These are phyloP conservation scores for Ischnura elegans DNA, from an alignment of 2,888 invertebrate genomes.

Conservation along the genomic window DNA sequence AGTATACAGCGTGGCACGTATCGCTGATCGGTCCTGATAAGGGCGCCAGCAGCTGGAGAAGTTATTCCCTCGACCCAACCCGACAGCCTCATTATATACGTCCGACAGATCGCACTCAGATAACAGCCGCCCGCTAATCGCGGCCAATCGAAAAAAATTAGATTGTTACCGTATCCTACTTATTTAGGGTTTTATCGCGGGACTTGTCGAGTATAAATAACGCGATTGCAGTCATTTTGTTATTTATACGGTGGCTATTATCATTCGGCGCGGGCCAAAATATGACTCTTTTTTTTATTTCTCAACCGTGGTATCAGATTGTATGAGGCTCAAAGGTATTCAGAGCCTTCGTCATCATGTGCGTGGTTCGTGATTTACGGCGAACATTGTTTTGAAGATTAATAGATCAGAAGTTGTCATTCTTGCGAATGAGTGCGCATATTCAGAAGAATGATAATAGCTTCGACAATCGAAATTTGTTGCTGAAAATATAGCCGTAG, in stretches of 20 bases:
- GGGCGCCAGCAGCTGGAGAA: neutral
- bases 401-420: neutral
- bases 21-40: neutral
- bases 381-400: neutral
- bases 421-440: neutral
- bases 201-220: conserved; percentile 3
- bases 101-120: neutral
- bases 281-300: neutral
- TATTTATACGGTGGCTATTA: neutral
- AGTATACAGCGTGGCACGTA: neutral
- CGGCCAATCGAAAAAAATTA: conserved; percentile 18
- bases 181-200: neutral
- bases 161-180: neutral
- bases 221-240: neutral
- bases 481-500: too few species aligned
- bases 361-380: neutral
- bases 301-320: neutral
- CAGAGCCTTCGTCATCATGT: neutral
- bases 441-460: too few species aligned
- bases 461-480: too few species aligned
- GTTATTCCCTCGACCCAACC: neutral
- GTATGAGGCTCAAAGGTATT: neutral
- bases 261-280: neutral
- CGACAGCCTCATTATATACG: neutral
- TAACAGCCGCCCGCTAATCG: neutral